These are phyloP conservation scores for Anoncus sp. DNA, from an alignment of 2,888 invertebrate species.

Conservation along the genomic window DNA sequence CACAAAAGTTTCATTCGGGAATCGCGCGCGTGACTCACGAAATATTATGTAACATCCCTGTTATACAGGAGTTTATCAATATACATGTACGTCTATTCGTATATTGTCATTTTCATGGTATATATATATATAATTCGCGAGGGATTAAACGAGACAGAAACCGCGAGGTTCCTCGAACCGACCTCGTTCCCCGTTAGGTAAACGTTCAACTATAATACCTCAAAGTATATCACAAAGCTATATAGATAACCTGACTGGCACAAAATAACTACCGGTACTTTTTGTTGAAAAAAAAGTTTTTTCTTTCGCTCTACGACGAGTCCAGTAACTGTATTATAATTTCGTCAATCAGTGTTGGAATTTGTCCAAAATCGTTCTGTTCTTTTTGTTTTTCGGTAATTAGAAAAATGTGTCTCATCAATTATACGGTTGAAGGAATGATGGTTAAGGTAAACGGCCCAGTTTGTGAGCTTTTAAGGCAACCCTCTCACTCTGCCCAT, in stretches of 20 bases:
- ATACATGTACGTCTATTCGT: no score
- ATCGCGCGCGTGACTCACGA: background rate
- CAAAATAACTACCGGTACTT: constrained; percentile 9
- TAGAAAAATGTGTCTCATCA: background rate
- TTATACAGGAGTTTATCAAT: constrained; percentile 7
- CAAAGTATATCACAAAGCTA: constrained; percentile 12
- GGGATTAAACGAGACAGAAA: constrained; percentile 36
- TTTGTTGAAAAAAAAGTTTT: background rate
- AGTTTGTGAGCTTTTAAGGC: no score
- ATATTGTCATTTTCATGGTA: background rate
- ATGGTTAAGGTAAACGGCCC: no score
- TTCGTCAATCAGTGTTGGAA: background rate
- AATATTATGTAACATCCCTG: constrained; percentile 12
- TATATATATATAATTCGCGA: constrained; percentile 23
- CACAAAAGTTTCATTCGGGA: background rate
- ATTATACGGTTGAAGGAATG: background rate
- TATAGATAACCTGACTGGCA: background rate
- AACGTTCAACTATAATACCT: constrained; percentile 29
- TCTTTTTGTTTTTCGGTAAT: constrained; percentile 7
- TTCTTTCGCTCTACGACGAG: background rate
- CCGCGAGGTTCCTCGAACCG: constrained; percentile 43
- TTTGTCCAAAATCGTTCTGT: background rate
- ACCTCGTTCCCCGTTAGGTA: constrained; percentile 46
- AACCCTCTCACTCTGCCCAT: no score
- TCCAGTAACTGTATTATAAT: background rate